Evolutionary conservation across 1,140 invertebrate species (phyloP), one percentile per base, ranked within the genome.

Genomic region (Eumeta japonica): DNA sequence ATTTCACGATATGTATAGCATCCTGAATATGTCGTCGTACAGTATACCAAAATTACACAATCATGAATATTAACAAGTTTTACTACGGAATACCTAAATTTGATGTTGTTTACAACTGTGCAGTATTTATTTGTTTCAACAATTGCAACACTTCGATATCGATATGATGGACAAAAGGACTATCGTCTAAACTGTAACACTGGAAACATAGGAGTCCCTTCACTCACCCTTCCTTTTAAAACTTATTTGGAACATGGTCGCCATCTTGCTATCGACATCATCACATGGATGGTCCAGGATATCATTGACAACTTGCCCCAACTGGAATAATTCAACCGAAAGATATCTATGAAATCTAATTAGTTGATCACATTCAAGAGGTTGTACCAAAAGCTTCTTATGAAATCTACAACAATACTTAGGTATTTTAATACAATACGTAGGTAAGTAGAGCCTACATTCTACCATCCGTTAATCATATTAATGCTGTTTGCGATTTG

Each of bases 231-330:
- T 63, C 57, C 80, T 81, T 19, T 71, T 65, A 42, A 71, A 83
- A 31, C 80, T 81, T 0, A 73, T 75, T 58, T 81, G 76, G 46
- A 82, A 83, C 49, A 82, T 77, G 3, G 76, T 80, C 16, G 70
- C 60, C 78, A 83, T 81, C 52, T 78, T 78, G 12, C 71, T 76
- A 41, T 83, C 79, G 9, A 77, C 61, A 31, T 70, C 70, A 41
- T 80, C 76, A 42, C 79, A 80, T 0, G 70, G 75, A 50, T 79
- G 77, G 29, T 82, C 79, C 35, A 83, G 45, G 36, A 83, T 79
- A 16, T 76, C 75, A 16, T 78, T 76, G 2, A 73, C 71, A 2
- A 82, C 66, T 40, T 76, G 66, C 2, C 76, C 74, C 79, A 82
- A 81, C 76, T 82, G 52, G 0, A 46, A 54, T 43, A 16, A 30